Evolutionary conservation across 2,888 invertebrate species (phyloP), one percentile per base, ranked within the genome.

Genomic region (Lithosia quadra): DNA sequence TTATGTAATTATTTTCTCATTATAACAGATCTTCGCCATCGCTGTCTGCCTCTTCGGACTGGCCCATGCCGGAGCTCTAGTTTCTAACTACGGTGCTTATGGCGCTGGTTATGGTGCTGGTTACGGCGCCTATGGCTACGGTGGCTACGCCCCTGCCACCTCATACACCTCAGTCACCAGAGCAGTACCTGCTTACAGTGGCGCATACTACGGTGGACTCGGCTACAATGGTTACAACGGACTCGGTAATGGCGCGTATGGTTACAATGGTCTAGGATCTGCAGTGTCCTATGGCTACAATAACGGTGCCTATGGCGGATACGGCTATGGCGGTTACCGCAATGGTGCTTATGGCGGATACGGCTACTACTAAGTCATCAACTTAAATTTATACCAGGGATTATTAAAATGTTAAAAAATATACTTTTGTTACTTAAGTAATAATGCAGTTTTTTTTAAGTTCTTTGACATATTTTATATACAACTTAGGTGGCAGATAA

Each of bases 1-100:
- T 18, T 8, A 24, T 22, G 0, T 22, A 15, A 18, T 24, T n/a
- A 24, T 15, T 9, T 66, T 60, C 33, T 21, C 69, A 53, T 22
- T 65, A 39, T 76, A 74, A 65, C 78, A 91, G 91, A 75, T 86
- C 49, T 72, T 90, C 22, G 80, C 86, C 62, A 63, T 86, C 21
- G 78, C 89, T 36, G 81, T 81, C 58, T 89, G 88, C 84, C 81
- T 90, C 5, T 82, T 91, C 63, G 89, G 89, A 70, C 67, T 90
- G 43, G 84, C 88, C 68, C 80, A 67, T 24, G 58, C 58, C 1
- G 58, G 33, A 33, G 84, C 72, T 10, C 68, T 88, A 62, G 78
- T 79, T 28, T 66, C 65, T 49, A 65, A 63, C n/a, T 62, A 68
- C 21, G 68, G 73, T 34, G 74, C 67, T 56, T 56, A 56, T 15